phyloP scores from a whole-genome alignment of 2,113 vertebrate genomes.

The Anas platyrhynchos region DNA sequence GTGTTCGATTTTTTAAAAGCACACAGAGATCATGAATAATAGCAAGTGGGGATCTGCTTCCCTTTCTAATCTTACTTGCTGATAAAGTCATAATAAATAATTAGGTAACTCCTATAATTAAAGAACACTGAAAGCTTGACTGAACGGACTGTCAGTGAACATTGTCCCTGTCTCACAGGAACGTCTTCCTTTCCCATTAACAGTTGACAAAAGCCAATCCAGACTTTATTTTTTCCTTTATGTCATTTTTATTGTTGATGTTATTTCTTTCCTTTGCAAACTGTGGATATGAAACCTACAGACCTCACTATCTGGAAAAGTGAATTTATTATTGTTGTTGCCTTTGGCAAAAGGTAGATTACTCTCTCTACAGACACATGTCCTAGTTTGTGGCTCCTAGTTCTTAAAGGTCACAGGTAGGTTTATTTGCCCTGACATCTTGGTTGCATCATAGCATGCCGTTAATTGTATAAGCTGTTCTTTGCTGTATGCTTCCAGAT shows the following conservation, averaged over 20 bases:
- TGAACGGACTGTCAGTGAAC: background rate
- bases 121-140: background rate
- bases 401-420: background rate
- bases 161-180: background rate
- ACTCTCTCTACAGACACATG: background rate
- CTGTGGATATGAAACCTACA: accelerated
- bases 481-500: background rate
- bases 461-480: background rate
- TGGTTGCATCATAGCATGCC: background rate
- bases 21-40: too few species aligned
- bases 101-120: background rate
- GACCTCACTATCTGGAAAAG: background rate
- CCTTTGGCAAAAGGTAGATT: background rate
- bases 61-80: background rate
- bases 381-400: background rate
- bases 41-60: background rate
- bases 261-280: background rate
- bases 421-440: background rate
- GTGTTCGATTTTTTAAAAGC: background rate
- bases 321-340: background rate
- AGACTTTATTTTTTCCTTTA: background rate
- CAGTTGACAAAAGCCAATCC: background rate
- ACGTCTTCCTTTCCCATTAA: background rate
- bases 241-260: background rate
- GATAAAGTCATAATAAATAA: background rate